Percentiles rank a stretch among this genome's conserved stretches.
Conservation (phyloP, 35 echinoderm and acorn worm species). For the Ophioderma brevispina region DNA sequence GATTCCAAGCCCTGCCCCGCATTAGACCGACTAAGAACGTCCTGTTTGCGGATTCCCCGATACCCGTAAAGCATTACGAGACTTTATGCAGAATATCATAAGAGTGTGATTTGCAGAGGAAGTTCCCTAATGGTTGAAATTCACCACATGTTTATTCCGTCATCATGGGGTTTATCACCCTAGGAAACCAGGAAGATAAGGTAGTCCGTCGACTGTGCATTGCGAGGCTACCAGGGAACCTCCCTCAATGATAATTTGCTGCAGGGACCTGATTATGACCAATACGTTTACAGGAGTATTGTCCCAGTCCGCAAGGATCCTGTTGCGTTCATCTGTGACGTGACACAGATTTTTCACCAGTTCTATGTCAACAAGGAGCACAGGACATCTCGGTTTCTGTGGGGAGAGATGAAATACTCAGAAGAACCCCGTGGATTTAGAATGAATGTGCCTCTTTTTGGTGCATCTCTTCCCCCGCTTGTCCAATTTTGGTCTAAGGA, state of each 20-base stretch:
- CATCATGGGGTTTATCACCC: conserved; percentile 64
- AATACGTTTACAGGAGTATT: conserved; percentile 48
- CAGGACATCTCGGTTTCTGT: conserved; percentile 59
- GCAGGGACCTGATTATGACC: conserved; percentile 34
- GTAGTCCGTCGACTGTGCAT: conserved; percentile 18
- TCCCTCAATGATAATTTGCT: conserved; percentile 42
- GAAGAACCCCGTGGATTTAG: conserved; percentile 33
- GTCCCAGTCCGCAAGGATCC: conserved; percentile 29
- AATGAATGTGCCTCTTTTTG: conserved; percentile 63
- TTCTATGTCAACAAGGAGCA: conserved; percentile 28
- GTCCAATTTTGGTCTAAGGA: conserved; percentile 72
- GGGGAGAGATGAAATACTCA: conserved; percentile 28
- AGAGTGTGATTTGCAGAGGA: conserved; percentile 41
- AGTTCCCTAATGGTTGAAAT: conserved; percentile 43
- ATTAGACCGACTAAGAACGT: conserved; percentile 26
- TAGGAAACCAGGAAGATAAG: conserved; percentile 37
- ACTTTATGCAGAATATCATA: conserved; percentile 54
- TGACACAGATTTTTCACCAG: conserved; percentile 56
- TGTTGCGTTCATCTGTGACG: conserved; percentile 62
- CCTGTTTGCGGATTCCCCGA: conserved; percentile 17
- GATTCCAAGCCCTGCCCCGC: conserved; percentile 13
- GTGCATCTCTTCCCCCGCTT: conserved; percentile 71
- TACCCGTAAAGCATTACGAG: conserved; percentile 27
- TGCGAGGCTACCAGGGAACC: conserved; percentile 14
- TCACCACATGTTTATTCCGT: conserved; percentile 41